Evolutionary conservation across 2,888 invertebrate genomes (phyloP), one percentile per base, ranked within the genome.

Genomic region (Chloroclystis v-ata): DNA sequence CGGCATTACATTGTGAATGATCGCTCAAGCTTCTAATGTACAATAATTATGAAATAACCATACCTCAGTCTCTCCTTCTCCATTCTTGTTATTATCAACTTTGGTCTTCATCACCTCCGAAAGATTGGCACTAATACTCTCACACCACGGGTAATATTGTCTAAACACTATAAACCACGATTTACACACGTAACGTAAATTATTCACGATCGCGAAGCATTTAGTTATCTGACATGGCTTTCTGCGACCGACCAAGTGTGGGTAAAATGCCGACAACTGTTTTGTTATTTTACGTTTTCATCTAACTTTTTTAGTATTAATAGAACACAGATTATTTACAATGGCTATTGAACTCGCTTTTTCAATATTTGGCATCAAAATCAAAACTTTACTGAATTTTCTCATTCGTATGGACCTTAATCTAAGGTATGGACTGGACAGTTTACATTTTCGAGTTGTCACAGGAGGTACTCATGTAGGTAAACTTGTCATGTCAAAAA

Each of bases 101-200:
- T 90, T 90, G 66, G 82, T 89, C 87, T 90, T 90, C 82, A 89
- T 85, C 70, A 82, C 89, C 85, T 89, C 82, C 79, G 68, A 81
- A 80, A 69, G 67, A 67, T 66, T 67, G 63, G 58, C 80, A 81
- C 81, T 76, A 58, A 69, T 76, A 79, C 75, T 69, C 60, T 37
- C 13, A 70, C 81, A 82, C 82, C 74, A 76, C 78, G 58, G 57
- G 69, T 69, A 69, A 71, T 69, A 67, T 48, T 52, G 61, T 61
- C 56, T 51, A 51, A 69, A 69, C 77, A 78, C 77, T 60, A 65
- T 65, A 66, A 59, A 69, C 61, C 57, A 67, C 20, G 20, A 20
- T 20, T 73, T 73, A 75, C 63, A 74, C 72, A 78, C 78, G 16
- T n/a, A 16, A 71, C 68, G 67, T 72, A 80, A 82, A 78, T 76